These are phyloP conservation scores for Melanotaenia duboulayi DNA, from an alignment of 2,113 vertebrate genomes.

Conservation along the genomic window DNA sequence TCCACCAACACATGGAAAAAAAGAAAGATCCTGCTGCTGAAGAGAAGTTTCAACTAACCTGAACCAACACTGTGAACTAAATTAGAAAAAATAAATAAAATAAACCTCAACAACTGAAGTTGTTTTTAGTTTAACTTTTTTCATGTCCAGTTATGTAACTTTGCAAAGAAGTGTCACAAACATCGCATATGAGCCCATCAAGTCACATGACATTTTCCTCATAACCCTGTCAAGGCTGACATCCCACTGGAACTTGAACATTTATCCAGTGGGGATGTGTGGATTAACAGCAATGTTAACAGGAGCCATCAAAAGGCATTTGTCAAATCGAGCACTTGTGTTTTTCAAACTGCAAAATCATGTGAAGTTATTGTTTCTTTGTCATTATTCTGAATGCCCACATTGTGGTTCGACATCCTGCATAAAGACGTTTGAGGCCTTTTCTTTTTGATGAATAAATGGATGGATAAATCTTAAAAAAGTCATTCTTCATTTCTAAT, in stretches of 20 bases:
- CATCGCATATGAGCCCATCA: conserved; percentile 30
- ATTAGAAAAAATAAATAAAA: background rate
- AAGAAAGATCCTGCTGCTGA: background rate
- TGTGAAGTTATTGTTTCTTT: conserved; percentile 26
- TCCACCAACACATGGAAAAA: too few species aligned
- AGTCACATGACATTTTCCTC: conserved; percentile 49
- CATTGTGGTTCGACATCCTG: background rate
- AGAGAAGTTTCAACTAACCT: background rate
- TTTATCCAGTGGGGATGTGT: conserved; percentile 43
- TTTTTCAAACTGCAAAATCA: conserved; percentile 13
- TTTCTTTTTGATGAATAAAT: conserved; percentile 41
- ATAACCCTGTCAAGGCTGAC: conserved; percentile 58
- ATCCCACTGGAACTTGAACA: conserved; percentile 27
- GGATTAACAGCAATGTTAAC: background rate
- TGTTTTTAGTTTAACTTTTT: background rate
- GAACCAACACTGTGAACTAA: background rate
- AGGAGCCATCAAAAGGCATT: conserved; percentile 39
- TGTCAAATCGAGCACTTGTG: conserved; percentile 42
- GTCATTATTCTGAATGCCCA: conserved; percentile 37
- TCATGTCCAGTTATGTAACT: background rate
- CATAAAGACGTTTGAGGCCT: background rate
- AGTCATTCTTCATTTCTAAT: conserved; percentile 41
- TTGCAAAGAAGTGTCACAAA: conserved; percentile 4
- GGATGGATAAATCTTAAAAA: conserved; percentile 39
- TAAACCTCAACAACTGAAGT: too few species aligned